These are phyloP conservation scores for Pharmacophagus antenor DNA, from an alignment of 2,888 invertebrate genomes.

Conservation along the genomic window DNA sequence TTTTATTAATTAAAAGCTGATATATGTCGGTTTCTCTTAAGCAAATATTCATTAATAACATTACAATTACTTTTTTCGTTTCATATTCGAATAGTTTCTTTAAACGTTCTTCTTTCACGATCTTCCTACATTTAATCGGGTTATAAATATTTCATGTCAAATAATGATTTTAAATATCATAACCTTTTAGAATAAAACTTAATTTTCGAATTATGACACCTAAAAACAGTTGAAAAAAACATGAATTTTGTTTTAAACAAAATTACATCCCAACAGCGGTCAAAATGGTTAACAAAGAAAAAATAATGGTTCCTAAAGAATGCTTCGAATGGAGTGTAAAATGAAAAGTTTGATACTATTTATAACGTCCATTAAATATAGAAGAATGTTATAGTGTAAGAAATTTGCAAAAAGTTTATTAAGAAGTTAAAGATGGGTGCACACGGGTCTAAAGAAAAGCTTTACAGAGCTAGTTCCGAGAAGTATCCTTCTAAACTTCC, in stretches of 20 bases:
- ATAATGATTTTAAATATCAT: not conserved
- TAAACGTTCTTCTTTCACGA: no score
- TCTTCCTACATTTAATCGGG: no score
- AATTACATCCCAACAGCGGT: slow-evolving; percentile 6
- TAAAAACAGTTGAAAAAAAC: not conserved
- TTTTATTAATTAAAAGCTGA: not conserved
- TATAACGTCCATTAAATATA: slow-evolving; percentile 19
- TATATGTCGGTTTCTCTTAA: no score
- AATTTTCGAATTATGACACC: slow-evolving; percentile 29
- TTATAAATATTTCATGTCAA: no score
- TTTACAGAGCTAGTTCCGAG: slow-evolving; percentile 84
- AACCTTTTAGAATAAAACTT: no score
- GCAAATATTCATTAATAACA: no score
- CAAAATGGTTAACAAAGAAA: slow-evolving; percentile 14
- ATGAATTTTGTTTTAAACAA: not conserved
- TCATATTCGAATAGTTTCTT: no score
- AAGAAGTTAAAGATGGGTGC: slow-evolving; percentile 84
- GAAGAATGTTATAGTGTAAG: slow-evolving; percentile 35
- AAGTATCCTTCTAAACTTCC: slow-evolving; percentile 79
- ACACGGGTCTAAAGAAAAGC: slow-evolving; percentile 88
- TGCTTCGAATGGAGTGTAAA: slow-evolving; percentile 1
- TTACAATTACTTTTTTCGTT: no score
- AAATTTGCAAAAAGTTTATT: slow-evolving; percentile 60
- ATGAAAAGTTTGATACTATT: not conserved
- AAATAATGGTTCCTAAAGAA: slow-evolving; percentile 4